These are phyloP conservation scores for Metacarcinus magister DNA, from an alignment of 2,888 invertebrate genomes.

Conservation along the genomic window DNA sequence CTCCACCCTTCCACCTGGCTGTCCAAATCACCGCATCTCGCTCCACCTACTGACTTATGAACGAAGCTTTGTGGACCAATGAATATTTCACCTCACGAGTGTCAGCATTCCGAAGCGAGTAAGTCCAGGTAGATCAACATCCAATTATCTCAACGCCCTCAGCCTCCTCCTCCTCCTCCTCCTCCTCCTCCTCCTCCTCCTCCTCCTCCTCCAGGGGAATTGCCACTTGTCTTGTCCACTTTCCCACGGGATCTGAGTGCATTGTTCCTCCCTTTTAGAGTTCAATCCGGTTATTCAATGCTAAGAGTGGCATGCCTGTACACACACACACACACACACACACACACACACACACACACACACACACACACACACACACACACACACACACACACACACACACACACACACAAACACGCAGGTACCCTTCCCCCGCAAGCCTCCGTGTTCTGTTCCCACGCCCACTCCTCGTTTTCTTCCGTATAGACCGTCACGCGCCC, in stretches of 20 bases:
- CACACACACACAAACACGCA: background rate
- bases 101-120: slow-evolving; percentile 37
- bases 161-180: background rate
- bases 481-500: slow-evolving; percentile 20
- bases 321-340: slow-evolving; percentile 49
- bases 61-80: slow-evolving; percentile 4
- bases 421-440: background rate
- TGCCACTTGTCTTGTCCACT: background rate
- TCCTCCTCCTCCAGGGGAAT: slow-evolving; percentile 14
- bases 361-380: slow-evolving; percentile 21
- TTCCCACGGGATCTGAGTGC: slow-evolving; percentile 23
- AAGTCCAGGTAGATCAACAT: slow-evolving; percentile 49
- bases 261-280: background rate
- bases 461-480: slow-evolving; percentile 28
- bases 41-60: background rate
- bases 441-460: slow-evolving; percentile 46
- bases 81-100: slow-evolving; percentile 28
- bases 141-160: slow-evolving; percentile 30
- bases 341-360: slow-evolving; percentile 46
- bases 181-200: slow-evolving; percentile 39
- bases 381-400: slow-evolving; percentile 53
- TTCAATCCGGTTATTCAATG: background rate
- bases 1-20: background rate
- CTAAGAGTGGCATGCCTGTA: slow-evolving; percentile 8
- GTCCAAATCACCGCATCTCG: background rate